Percentiles rank a stretch among this genome's conserved stretches.
Conservation (phyloP, 1,140 invertebrate genomes). For the Procambarus virginalis region DNA sequence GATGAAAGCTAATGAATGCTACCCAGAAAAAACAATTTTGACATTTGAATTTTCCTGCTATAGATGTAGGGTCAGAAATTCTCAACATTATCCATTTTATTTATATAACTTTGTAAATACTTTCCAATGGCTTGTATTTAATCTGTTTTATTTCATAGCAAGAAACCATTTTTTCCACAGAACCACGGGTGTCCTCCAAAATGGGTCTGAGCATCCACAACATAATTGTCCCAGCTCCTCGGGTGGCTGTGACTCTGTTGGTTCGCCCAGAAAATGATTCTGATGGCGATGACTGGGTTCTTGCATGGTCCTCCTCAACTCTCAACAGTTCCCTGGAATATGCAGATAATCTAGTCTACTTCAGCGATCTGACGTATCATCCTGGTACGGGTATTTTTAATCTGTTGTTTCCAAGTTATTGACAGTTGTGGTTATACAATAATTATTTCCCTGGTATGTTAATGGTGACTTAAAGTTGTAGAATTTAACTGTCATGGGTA, state of each 20-base stretch:
- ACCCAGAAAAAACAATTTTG: no score
- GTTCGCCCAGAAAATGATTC: slow-evolving; percentile 32
- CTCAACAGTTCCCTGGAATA: slow-evolving; percentile 34
- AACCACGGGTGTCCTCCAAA: slow-evolving; percentile 17
- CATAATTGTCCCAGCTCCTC: slow-evolving; percentile 22
- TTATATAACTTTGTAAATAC: background rate
- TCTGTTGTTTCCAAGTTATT: background rate
- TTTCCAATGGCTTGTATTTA: background rate
- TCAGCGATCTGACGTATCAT: slow-evolving; percentile 39
- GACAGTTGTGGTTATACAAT: background rate
- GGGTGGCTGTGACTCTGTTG: slow-evolving; percentile 38
- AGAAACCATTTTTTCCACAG: background rate
- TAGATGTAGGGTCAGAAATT: no score
- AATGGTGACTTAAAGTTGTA: no score
- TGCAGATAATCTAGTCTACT: slow-evolving; percentile 27
- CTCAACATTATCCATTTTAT: background rate
- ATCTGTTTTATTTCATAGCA: background rate
- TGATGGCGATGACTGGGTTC: slow-evolving; percentile 43
- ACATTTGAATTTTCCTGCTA: no score
- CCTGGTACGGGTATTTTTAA: slow-evolving; percentile 1
- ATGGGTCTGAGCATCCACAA: slow-evolving; percentile 54
- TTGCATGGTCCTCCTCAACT: slow-evolving; percentile 37
- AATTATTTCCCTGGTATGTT: no score
- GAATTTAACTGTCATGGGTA: no score
- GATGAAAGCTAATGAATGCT: no score